Percentiles rank a stretch among this genome's conserved stretches.
phyloP scores from a whole-genome alignment of 2,113 vertebrate species.

The Thalassoma bifasciatum region DNA sequence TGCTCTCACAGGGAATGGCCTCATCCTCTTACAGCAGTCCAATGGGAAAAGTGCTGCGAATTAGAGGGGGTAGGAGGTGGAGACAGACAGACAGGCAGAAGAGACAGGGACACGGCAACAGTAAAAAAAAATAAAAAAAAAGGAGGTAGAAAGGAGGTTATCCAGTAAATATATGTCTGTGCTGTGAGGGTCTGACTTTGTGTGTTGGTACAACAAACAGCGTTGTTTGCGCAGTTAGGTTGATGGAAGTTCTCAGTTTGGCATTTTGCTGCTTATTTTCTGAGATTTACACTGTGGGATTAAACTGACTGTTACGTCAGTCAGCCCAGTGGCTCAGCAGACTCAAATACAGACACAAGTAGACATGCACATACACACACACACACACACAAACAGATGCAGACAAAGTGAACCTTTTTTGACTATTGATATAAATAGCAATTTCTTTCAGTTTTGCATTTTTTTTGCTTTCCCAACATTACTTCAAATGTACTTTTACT shows the following conservation, averaged over 20 bases:
- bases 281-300: constrained; percentile 65
- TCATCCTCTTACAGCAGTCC: constrained; percentile 75
- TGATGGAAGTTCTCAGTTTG: constrained; percentile 35
- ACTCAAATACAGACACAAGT: not conserved
- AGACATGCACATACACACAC: not conserved
- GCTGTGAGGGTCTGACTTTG: constrained; percentile 8
- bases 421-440: constrained; percentile 3
- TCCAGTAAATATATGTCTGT: constrained; percentile 29
- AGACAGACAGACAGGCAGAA: constrained; percentile 31
- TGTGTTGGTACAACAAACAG: constrained; percentile 42
- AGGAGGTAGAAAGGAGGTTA: constrained; percentile 10
- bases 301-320: constrained; percentile 68
- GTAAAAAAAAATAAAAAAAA: constrained; percentile 3
- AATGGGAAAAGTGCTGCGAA: constrained; percentile 64
- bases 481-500: not conserved
- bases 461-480: not conserved
- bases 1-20: constrained; percentile 70
- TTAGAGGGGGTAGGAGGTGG: constrained; percentile 58
- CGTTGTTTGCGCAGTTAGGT: constrained; percentile 28
- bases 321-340: constrained; percentile 45
- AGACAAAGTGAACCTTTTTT: constrained; percentile 52
- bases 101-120: constrained; percentile 9
- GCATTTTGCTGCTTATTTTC: constrained; percentile 63
- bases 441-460: not conserved
- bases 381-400: not conserved